These are phyloP conservation scores for Donacobius atricapilla DNA, from an alignment of 2,113 vertebrate genomes.

Conservation along the genomic window DNA sequence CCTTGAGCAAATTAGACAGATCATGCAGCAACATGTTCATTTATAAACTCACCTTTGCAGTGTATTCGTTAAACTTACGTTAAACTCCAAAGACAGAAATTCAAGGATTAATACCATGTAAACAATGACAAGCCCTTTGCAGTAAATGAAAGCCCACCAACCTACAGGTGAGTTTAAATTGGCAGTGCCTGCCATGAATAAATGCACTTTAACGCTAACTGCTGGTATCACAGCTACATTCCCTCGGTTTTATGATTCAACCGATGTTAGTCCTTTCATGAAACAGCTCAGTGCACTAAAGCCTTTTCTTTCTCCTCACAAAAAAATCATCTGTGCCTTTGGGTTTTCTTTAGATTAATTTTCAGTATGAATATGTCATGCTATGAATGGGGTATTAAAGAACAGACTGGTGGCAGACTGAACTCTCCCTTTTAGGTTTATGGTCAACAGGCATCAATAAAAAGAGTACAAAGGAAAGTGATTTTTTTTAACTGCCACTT, in stretches of 20 bases:
- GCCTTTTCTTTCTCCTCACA: neutral
- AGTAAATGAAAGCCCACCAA: neutral
- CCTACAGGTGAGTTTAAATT: neutral
- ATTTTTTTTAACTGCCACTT: neutral
- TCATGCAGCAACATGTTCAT: neutral
- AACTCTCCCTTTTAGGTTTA: constrained; percentile 14
- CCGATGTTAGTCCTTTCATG: neutral
- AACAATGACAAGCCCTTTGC: neutral
- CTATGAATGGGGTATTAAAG: neutral
- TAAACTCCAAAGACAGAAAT: neutral
- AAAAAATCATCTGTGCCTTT: neutral
- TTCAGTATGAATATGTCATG: neutral
- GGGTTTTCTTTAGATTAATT: neutral
- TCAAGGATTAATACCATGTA: neutral
- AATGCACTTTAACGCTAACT: neutral
- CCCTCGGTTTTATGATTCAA: neutral
- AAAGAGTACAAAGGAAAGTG: neutral
- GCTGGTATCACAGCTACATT: neutral
- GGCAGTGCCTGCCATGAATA: neutral
- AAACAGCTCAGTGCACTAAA: neutral
- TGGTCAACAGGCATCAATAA: constrained; percentile 11
- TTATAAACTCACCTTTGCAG: neutral
- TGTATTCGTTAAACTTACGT: neutral
- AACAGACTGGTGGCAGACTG: neutral
- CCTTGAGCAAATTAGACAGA: neutral